Conservation (phyloP, 2,797 vertebrate genomes). For the Pseudochromis fuscus region DNA sequence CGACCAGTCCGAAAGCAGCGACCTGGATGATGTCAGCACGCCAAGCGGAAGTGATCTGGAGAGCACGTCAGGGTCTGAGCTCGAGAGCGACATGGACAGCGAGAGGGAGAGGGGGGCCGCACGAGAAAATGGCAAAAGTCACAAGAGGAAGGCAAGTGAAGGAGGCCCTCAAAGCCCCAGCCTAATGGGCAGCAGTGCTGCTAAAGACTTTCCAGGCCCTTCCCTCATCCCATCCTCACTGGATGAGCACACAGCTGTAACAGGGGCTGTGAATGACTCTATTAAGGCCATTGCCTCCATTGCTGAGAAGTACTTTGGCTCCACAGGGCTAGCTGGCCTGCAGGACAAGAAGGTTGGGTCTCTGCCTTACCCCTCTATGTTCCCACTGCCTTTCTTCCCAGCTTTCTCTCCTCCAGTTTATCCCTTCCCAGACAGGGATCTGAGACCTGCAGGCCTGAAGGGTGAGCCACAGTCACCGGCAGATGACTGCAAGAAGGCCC, state of each 20-base stretch:
- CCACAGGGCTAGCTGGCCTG: constrained; percentile 95
- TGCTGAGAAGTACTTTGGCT: constrained; percentile 99
- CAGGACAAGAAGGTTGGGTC: constrained; percentile 97
- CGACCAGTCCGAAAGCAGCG: constrained; percentile 98
- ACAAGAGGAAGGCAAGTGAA: constrained; percentile 90
- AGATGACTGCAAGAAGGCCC: constrained; percentile 90
- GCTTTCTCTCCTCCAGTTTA: constrained; percentile 98
- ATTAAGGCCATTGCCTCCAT: constrained; percentile 99
- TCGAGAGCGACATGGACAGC: constrained; percentile 98
- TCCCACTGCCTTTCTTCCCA: constrained; percentile 98
- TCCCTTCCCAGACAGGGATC: constrained; percentile 95
- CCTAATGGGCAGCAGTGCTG: constrained; percentile 86
- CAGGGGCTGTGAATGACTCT: constrained; percentile 99
- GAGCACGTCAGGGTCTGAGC: constrained; percentile 98
- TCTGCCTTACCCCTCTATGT: constrained; percentile 98
- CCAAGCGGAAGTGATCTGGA: constrained; percentile 98
- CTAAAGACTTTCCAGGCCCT: constrained; percentile 92
- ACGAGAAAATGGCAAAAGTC: constrained; percentile 95
- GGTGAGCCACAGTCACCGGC: constrained; percentile 90
- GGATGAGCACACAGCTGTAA: constrained; percentile 97
- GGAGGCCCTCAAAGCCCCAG: constrained; percentile 88
- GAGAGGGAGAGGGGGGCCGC: constrained; percentile 93
- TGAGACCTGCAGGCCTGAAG: constrained; percentile 91
- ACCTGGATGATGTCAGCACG: constrained; percentile 97
- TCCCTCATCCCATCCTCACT: constrained; percentile 92